phyloP scores from a whole-genome alignment of 2,113 vertebrate species.

The Etheostoma cragini region DNA sequence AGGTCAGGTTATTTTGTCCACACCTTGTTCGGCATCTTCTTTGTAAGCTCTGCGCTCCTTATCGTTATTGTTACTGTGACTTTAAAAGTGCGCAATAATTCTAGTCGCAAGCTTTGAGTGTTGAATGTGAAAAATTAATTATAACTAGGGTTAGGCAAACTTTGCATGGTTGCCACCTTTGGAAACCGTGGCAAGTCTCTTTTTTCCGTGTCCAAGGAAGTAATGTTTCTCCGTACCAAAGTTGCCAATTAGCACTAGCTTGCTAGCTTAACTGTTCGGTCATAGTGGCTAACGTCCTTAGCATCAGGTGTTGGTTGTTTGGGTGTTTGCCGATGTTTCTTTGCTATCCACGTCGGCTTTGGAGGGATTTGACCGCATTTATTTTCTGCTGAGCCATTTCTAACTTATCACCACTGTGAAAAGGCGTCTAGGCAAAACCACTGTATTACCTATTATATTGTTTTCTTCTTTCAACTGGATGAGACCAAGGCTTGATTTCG shows the following conservation, averaged over 20 bases:
- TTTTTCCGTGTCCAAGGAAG: neutral
- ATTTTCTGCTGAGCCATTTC: neutral
- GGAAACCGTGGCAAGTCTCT: neutral
- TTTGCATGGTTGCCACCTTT: neutral
- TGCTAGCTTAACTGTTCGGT: neutral
- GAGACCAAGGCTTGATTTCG: neutral
- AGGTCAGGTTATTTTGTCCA: neutral
- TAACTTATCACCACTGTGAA: neutral
- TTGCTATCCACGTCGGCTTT: neutral
- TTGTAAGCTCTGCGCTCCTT: too few relatives aligned
- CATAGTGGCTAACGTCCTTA: neutral
- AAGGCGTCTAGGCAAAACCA: neutral
- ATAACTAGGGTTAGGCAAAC: too few relatives aligned
- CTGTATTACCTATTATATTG: neutral
- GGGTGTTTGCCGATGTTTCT: too few relatives aligned
- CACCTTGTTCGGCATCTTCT: neutral
- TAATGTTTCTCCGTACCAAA: neutral
- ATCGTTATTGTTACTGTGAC: too few relatives aligned
- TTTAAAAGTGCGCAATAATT: neutral
- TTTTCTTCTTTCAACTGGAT: neutral
- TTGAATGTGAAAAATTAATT: neutral
- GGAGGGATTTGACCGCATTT: accelerated
- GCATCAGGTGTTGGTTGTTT: neutral
- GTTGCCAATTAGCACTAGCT: neutral
- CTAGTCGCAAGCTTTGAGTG: neutral